Conservation (phyloP, 92 coral and sea anemone genomes). For the Bergia puertoricense region DNA sequence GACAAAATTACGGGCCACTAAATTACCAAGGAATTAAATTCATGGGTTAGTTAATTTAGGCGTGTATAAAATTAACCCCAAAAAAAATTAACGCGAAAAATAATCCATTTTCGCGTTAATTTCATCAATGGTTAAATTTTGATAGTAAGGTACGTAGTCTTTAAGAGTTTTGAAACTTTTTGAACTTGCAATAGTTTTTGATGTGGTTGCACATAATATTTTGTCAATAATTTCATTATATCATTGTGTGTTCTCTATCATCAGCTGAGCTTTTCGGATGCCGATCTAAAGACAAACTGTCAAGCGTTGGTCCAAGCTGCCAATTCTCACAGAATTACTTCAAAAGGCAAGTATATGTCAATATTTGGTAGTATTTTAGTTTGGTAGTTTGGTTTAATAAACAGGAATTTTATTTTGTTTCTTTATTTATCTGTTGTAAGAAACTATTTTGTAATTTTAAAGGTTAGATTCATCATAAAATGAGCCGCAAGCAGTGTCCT, state of each 20-base stretch:
- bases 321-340: slow-evolving; percentile 63
- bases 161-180: not conserved
- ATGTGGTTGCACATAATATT: not conserved
- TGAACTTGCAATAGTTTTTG: not conserved
- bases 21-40: no score
- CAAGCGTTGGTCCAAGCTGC: slow-evolving; percentile 73
- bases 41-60: no score
- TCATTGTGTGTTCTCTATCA: not conserved
- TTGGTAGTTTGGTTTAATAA: not conserved
- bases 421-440: no score
- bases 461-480: no score
- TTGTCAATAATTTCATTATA: not conserved
- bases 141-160: no score
- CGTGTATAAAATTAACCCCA: no score
- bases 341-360: slow-evolving; percentile 68
- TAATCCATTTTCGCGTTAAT: no score
- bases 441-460: no score
- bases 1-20: no score
- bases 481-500: no score
- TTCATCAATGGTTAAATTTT: no score
- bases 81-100: no score
- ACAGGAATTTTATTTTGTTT: not conserved
- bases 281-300: slow-evolving; percentile 75
- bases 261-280: slow-evolving; percentile 78
- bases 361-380: not conserved